Evolutionary conservation across 2,113 vertebrate genomes (phyloP).

Genomic region (Sprattus sprattus): DNA sequence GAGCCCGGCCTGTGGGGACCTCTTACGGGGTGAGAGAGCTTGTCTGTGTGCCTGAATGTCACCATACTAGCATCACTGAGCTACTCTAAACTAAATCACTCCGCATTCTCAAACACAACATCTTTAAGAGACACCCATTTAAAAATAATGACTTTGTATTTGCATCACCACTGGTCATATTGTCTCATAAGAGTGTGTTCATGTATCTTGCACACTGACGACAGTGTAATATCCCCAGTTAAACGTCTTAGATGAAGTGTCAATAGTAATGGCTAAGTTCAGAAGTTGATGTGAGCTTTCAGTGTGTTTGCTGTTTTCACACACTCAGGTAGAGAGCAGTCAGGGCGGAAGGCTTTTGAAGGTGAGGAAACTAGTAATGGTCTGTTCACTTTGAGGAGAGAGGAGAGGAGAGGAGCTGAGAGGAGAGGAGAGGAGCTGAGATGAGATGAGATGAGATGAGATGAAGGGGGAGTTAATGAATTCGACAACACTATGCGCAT

Average conservation of each 20-base stretch:
- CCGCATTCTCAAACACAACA: background rate
- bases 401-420: background rate
- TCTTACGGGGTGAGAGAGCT: conserved; percentile 81
- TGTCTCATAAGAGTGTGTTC: background rate
- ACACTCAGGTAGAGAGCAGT: conserved; percentile 34
- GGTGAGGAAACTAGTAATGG: conserved; percentile 14
- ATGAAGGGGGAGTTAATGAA: background rate
- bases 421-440: too few relatives aligned
- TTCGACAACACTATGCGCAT: background rate
- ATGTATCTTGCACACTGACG: background rate
- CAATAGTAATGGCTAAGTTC: background rate
- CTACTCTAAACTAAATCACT: background rate
- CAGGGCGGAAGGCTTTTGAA: conserved; percentile 25
- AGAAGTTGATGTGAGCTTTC: background rate
- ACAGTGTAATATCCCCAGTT: background rate
- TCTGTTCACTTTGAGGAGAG: background rate
- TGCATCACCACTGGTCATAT: background rate
- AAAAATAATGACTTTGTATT: background rate
- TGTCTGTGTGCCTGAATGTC: background rate
- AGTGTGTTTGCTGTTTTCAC: conserved; percentile 29
- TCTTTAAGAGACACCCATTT: background rate
- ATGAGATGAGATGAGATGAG: background rate
- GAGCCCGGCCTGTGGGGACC: conserved; percentile 80
- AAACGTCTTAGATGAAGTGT: background rate
- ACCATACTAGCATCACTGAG: background rate